Evolutionary conservation across 2,888 invertebrate genomes (phyloP).

Genomic region (Drosophila picticornis): DNA sequence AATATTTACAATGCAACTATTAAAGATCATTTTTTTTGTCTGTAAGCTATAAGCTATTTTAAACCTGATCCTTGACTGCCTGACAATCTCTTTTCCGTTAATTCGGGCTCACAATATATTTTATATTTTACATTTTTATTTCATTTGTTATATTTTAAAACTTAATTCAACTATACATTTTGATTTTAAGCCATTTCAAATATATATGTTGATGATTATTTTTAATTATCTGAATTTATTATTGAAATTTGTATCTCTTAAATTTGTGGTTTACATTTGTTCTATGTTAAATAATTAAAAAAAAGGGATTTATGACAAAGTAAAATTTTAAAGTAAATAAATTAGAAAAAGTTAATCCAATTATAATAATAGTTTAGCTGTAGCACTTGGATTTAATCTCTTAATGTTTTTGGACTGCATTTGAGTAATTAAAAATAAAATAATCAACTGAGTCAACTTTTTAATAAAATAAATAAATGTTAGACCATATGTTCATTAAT

Average conservation of each 20-base stretch:
- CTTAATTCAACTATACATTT: accelerated
- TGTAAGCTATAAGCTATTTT: background rate
- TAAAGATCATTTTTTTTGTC: background rate
- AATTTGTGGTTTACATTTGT: background rate
- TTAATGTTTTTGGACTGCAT: background rate
- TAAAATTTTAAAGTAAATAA: background rate
- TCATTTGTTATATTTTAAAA: background rate
- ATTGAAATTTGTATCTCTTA: accelerated
- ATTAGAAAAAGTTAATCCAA: background rate
- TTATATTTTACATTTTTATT: background rate
- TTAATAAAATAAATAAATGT: background rate
- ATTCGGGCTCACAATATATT: background rate
- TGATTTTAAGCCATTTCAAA: background rate
- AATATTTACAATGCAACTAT: background rate
- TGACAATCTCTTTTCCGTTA: background rate
- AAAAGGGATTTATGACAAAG: background rate
- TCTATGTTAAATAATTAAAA: accelerated
- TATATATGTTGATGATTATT: background rate
- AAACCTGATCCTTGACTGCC: background rate
- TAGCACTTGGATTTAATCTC: background rate
- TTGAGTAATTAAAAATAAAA: background rate
- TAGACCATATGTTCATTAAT: accelerated
- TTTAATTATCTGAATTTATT: background rate
- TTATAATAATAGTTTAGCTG: background rate
- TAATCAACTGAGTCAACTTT: background rate